phyloP scores from a whole-genome alignment of 1,140 invertebrate species.

The silkworm (Bombyx mori) region ASM3026992v2 NC_085115.1:5201001-5201500 shows the following conservation, averaged over 20 bases:
- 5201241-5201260: background rate
- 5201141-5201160: background rate
- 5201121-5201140: background rate
- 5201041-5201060: too few species aligned
- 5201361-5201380: constrained; percentile 7
- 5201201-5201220: background rate
- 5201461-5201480: too few species aligned
- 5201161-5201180: background rate
- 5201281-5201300: background rate
- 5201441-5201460: background rate
- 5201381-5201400: constrained; percentile 1
- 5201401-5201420: constrained; percentile 3
- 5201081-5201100: too few species aligned
- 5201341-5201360: background rate
- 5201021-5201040: too few species aligned
- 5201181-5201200: background rate
- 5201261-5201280: background rate
- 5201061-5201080: too few species aligned
- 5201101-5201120: too few species aligned
- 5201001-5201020: too few species aligned
- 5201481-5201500: too few species aligned
- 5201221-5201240: background rate
- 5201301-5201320: background rate
- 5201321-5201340: background rate
- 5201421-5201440: background rate